Evolutionary conservation across 1,140 invertebrate genomes (phyloP).

Genomic region (Sipha flava): DNA sequence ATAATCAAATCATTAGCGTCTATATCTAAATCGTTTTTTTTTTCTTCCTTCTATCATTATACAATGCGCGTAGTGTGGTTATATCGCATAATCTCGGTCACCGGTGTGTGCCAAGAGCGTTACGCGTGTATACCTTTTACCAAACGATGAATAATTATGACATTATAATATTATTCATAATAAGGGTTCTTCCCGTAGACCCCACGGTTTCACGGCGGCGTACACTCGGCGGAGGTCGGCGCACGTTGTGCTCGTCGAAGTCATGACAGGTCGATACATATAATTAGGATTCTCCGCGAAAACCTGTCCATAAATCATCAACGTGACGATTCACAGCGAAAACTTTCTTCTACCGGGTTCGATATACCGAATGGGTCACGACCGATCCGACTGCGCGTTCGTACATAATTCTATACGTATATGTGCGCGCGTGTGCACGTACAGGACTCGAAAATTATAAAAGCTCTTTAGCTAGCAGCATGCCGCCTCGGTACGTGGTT

Average conservation of each 20-base stretch:
- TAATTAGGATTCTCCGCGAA: slow-evolving; percentile 6
- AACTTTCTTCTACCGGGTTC: slow-evolving; percentile 13
- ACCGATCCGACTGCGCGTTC: neutral
- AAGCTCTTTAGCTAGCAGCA: no score
- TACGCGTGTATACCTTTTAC: neutral
- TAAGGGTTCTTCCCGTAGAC: neutral
- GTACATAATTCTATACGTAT: neutral
- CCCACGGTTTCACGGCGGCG: neutral
- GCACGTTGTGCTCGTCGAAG: neutral
- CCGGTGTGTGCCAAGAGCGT: neutral
- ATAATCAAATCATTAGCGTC: no score
- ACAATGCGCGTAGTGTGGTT: neutral
- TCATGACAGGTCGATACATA: slow-evolving; percentile 1
- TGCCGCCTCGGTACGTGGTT: no score
- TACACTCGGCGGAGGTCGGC: neutral
- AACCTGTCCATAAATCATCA: slow-evolving; percentile 15
- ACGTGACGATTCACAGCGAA: slow-evolving; percentile 11
- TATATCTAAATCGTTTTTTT: neutral
- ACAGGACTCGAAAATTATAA: no score
- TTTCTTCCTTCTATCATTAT: no score
- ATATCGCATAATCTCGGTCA: neutral
- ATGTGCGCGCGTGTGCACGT: neutral
- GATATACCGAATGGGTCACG: neutral
- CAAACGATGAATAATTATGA: no score
- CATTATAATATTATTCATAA: neutral